phyloP scores from a whole-genome alignment of 2,888 invertebrate species.

The Tenthredo amoena region DNA sequence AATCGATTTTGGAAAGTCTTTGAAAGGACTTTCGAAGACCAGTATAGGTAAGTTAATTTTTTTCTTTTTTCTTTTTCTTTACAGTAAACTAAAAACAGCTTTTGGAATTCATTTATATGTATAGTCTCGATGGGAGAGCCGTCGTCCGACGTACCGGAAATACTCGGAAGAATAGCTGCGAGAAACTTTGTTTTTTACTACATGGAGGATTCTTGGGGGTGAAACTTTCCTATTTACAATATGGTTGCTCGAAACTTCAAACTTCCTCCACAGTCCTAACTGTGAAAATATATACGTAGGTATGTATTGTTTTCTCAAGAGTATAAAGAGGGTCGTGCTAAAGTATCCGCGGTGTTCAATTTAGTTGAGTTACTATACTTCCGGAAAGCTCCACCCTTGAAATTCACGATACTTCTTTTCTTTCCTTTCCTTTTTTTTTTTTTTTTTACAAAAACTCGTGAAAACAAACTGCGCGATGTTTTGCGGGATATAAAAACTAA shows the following conservation, averaged over 20 bases:
- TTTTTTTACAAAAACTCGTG: background rate
- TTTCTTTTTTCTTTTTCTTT: background rate
- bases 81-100: background rate
- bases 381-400: background rate
- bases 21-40: background rate
- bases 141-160: background rate
- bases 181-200: background rate
- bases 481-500: background rate
- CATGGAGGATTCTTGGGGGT: background rate
- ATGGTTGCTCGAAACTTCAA: background rate
- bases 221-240: conserved; percentile 6
- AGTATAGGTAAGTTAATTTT: background rate
- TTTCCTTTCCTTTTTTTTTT: background rate
- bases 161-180: background rate
- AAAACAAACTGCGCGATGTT: background rate
- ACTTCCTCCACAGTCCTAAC: background rate
- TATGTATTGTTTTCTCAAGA: background rate
- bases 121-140: background rate
- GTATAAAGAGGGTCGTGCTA: background rate
- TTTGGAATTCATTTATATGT: background rate
- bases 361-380: background rate
- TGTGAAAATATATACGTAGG: background rate
- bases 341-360: background rate
- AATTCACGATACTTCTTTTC: background rate
- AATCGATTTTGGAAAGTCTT: background rate